phyloP scores from a whole-genome alignment of 2,797 vertebrate genomes.

The Champsocephalus gunnari region DNA sequence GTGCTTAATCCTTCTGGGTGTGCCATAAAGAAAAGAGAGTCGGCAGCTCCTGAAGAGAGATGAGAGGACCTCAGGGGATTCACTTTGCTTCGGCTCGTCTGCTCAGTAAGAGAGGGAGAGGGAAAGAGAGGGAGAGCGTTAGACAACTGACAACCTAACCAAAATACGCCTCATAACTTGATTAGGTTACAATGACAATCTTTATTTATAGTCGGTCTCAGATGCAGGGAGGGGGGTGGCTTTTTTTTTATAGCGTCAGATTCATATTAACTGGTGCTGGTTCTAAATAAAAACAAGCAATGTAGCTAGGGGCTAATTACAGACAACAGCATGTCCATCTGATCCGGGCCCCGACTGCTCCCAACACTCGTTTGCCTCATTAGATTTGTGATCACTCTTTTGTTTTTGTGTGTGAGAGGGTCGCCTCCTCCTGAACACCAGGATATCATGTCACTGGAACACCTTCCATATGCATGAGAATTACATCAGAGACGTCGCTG shows the following conservation, averaged over 20 bases:
- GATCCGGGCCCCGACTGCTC: constrained; percentile 53
- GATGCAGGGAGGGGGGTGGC: constrained; percentile 64
- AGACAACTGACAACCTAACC: constrained; percentile 84
- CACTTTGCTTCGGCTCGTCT: constrained; percentile 74
- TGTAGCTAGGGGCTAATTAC: constrained; percentile 80
- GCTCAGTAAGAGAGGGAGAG: constrained; percentile 57
- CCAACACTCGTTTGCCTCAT: constrained; percentile 71
- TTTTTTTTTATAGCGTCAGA: constrained; percentile 59
- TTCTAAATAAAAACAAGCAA: constrained; percentile 77
- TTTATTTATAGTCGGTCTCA: constrained; percentile 86
- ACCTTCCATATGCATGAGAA: constrained; percentile 80
- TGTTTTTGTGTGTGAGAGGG: constrained; percentile 53
- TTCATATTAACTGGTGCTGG: constrained; percentile 73
- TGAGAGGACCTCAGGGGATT: constrained; percentile 86
- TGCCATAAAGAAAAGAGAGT: constrained; percentile 82
- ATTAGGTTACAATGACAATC: constrained; percentile 87
- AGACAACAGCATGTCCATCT: constrained; percentile 76
- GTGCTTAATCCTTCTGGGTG: constrained; percentile 85
- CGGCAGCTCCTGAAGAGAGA: constrained; percentile 85
- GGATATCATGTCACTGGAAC: constrained; percentile 64
- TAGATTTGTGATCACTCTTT: constrained; percentile 74
- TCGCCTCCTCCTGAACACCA: constrained; percentile 66
- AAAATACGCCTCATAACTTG: constrained; percentile 85
- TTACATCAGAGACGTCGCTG: constrained; percentile 77
- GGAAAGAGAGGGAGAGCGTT: constrained; percentile 54